phyloP scores from a whole-genome alignment of 2,113 vertebrate genomes.

The Centropus unirufus region DNA sequence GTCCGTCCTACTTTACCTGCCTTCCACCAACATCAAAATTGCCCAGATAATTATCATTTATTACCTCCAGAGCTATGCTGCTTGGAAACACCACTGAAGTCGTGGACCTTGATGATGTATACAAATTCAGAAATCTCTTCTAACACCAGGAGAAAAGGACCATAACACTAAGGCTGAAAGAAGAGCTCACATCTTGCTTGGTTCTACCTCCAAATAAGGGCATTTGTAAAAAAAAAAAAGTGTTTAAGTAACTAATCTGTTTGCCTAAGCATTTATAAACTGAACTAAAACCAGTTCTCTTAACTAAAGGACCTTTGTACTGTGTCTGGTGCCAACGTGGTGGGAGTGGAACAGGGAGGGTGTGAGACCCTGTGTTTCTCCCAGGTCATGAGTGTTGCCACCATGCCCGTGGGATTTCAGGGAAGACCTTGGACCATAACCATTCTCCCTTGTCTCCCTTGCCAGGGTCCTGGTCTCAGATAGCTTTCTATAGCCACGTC shows the following conservation, averaged over 20 bases:
- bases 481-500: neutral
- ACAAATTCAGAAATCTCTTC: neutral
- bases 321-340: accelerated
- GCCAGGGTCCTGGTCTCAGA: neutral
- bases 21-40: neutral
- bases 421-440: neutral
- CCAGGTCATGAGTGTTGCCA: accelerated
- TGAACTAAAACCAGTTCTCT: neutral
- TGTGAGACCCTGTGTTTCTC: neutral
- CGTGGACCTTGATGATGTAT: neutral
- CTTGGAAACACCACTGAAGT: neutral
- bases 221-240: neutral
- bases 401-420: neutral
- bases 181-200: neutral
- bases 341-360: neutral
- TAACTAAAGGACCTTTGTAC: neutral
- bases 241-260: neutral
- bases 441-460: neutral
- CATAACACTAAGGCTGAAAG: neutral
- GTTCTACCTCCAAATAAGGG: neutral
- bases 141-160: neutral
- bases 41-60: neutral
- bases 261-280: neutral
- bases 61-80: neutral
- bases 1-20: neutral